Base-by-base conservation (phyloP, 2,888 invertebrate species). In the Leptinotarsa haldemani region DNA sequence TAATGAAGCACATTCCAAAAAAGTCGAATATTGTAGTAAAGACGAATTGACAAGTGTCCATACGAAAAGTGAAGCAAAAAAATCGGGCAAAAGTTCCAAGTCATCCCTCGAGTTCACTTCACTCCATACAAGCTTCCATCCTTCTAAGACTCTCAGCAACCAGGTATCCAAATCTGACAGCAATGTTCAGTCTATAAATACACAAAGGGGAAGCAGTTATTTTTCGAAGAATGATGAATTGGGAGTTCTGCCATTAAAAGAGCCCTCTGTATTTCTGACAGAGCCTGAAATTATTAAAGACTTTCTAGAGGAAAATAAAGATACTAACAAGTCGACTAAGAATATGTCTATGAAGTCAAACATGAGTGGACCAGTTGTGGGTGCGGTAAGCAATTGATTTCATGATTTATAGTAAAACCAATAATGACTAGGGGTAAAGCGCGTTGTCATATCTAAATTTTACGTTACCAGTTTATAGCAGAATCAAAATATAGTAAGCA, bases 221-320 rank as follows among this genome's bases (percentile, higher is more conserved):
- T 56, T 53, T 63, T 50, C 18, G 16, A 20, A 47, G n/a, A 58
- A 20, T 64, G 53, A 72, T 68, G 47, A 56, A 73, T 66, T 64
- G n/a, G 56, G 73, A 53, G 40, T 72, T 22, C 46, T 70, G 12
- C 74, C 77, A 46, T 65, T 78, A 30, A 73, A 72, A 3, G 75
- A 76, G n/a, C 78, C 80, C 22, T 72, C 69, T 22, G 56, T 78
- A n/a, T 78, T 79, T 12, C 67, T 80, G 48, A 73, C 65, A 12
- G 61, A 61, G 9, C 56, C 73, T 18, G 22, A 56, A 56, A 50
- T 48, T 3, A 61, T 50, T 7, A 40, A 65, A 16, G 52, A 47
- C 53, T 22, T 16, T 20, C 53, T 18, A n/a, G 48, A 63, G 2
- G 65, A 70, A 63, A n/a, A 40, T 15, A 52, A 67, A 20, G 58